Evolutionary conservation across 2,888 invertebrate genomes (phyloP).

Genomic region (Cataglyphis albicans): DNA sequence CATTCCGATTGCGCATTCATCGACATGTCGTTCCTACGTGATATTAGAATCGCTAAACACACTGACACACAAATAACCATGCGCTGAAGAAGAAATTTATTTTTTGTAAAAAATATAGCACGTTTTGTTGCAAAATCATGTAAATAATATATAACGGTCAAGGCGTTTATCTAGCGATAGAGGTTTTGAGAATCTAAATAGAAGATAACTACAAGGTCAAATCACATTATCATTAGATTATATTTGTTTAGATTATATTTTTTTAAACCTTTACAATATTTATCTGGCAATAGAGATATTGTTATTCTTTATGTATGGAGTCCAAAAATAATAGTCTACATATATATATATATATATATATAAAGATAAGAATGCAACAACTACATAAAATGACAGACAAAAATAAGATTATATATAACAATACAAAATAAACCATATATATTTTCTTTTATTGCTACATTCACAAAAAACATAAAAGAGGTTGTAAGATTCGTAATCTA

Average conservation of each 20-base stretch:
- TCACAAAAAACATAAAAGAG: constrained; percentile 12
- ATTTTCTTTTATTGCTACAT: background rate
- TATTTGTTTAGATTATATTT: background rate
- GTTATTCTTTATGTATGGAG: background rate
- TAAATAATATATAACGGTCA: background rate
- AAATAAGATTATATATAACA: background rate
- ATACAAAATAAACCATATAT: constrained; percentile 6
- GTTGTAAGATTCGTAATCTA: constrained; percentile 18
- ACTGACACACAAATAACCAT: constrained; percentile 11
- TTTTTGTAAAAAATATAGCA: constrained; percentile 15
- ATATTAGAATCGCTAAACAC: constrained; percentile 30
- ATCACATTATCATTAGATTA: background rate
- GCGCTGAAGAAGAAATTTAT: background rate
- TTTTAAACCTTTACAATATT: constrained; percentile 7
- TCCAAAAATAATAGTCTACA: constrained; percentile 24
- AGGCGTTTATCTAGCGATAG: background rate
- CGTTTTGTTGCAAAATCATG: background rate
- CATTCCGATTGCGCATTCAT: background rate
- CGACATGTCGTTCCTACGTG: background rate
- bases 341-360: background rate
- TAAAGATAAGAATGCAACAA: constrained; percentile 22
- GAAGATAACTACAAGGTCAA: constrained; percentile 19
- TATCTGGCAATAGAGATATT: constrained; percentile 1
- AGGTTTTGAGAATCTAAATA: background rate
- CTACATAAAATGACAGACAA: background rate